phyloP scores from a whole-genome alignment of 1,140 invertebrate genomes.

The Papilio polyxenes region DNA sequence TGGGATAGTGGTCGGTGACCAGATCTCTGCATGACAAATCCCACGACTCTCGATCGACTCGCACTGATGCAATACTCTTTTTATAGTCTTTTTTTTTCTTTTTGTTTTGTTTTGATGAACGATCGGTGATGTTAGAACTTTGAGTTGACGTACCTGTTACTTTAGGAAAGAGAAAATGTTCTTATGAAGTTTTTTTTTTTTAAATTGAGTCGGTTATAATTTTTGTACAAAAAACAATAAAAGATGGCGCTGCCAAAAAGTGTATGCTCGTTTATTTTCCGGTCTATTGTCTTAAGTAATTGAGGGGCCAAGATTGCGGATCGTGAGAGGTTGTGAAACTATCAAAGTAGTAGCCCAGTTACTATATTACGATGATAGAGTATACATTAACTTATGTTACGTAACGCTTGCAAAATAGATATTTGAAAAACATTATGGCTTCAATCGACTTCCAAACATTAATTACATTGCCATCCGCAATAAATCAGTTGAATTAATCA shows the following conservation, averaged over 20 bases:
- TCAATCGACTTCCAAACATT: constrained; percentile 14
- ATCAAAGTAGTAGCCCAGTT: constrained; percentile 64
- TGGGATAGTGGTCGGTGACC: constrained; percentile 55
- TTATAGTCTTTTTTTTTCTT: constrained; percentile 66
- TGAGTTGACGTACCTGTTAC: constrained; percentile 79
- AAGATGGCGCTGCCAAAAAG: constrained; percentile 64
- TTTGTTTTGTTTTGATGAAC: constrained; percentile 61
- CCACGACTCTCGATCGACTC: constrained; percentile 54
- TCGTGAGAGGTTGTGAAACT: constrained; percentile 61
- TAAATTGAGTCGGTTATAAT: constrained; percentile 34
- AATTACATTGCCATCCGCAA: constrained; percentile 12
- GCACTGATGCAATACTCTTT: constrained; percentile 69
- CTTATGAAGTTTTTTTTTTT: constrained; percentile 48
- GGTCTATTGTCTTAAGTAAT: constrained; percentile 27
- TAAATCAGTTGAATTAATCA: constrained; percentile 14
- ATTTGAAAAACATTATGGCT: constrained; percentile 24
- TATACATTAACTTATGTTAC: constrained; percentile 60
- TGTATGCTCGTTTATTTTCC: constrained; percentile 40
- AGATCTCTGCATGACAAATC: constrained; percentile 58
- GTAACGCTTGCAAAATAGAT: constrained; percentile 46
- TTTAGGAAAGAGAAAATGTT: constrained; percentile 61
- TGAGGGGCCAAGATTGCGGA: neutral
- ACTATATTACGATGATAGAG: constrained; percentile 65
- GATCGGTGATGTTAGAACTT: constrained; percentile 58
- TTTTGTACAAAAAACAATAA: constrained; percentile 63